Base-by-base conservation (phyloP, 2,113 vertebrate species). In the Vidua chalybeata region DNA sequence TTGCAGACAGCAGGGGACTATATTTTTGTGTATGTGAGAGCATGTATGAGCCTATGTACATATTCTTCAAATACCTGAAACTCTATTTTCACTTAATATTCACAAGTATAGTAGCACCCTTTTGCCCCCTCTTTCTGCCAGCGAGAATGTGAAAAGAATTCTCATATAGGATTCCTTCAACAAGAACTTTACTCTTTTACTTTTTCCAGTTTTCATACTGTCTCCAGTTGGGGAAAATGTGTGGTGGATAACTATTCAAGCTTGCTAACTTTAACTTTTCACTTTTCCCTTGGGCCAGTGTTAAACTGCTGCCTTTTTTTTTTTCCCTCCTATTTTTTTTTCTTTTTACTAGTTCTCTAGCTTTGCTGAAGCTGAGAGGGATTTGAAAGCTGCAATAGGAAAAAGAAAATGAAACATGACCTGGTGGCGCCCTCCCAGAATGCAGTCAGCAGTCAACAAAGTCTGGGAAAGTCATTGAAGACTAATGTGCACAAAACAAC, bases 371-470 rank as follows among this genome's bases (percentile, higher is more conserved):
- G 48, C 39, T 82, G 56, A 89, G 20, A 5, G 9, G 23, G 37
- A 62, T 67, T 75, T 79, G 78, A 94, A 94, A 94, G 28, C 27
- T 90, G 49, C 54, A 86, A 17, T 2, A 83, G 54, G 63, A 94
- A 94, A 92, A 86, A 66, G 63, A 83, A 93, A 93, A 88, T 49
- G 18, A 84, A 92, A 90, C 68, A 18, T 66, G 76, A 89, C 46
- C 59, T 68, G 18, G 5, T 30, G 41, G 30, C 83, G 63, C 13
- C 39, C 79, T 41, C 24, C 62, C 43, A 81, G 37, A 87, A 80
- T 10, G 7, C 55, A 77, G 37, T 87, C 84, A 86, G 59, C 55
- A 77, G 37, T 87, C 84, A 86, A 54, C 63, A 48, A 91, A 39
- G 67, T 56, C 90, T 81, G 51, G 24, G 77, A 86, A 91, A 91